These are phyloP conservation scores for Danio albolineatus DNA, from an alignment of 2,797 vertebrate genomes.

Conservation along the genomic window DNA sequence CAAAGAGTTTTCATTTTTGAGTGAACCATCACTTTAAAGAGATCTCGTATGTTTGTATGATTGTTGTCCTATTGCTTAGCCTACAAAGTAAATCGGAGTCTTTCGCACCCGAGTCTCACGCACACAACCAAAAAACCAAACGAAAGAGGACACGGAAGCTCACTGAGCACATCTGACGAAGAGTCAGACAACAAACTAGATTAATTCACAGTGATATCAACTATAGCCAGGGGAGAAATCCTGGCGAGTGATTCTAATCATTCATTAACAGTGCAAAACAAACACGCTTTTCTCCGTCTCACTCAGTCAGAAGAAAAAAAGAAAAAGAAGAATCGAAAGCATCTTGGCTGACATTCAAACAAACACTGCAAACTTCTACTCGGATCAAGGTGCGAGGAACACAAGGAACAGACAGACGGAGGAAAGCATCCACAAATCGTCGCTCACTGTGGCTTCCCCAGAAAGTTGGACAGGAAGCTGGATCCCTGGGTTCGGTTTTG, in stretches of 20 bases:
- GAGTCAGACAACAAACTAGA: slow-evolving; percentile 55
- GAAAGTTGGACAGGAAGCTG: slow-evolving; percentile 79
- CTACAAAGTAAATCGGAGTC: slow-evolving; percentile 69
- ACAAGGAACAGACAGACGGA: slow-evolving; percentile 26
- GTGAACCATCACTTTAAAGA: background rate
- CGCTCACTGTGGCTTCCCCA: slow-evolving; percentile 81
- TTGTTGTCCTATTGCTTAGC: slow-evolving; percentile 78
- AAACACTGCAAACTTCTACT: slow-evolving; percentile 44
- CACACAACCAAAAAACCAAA: slow-evolving; percentile 5
- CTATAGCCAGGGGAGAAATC: slow-evolving; percentile 68
- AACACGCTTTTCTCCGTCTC: slow-evolving; percentile 2
- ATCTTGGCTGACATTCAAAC: slow-evolving; percentile 34
- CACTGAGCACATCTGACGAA: slow-evolving; percentile 13
- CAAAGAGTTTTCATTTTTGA: no score
- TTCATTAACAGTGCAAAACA: slow-evolving; percentile 49
- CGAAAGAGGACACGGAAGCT: slow-evolving; percentile 52
- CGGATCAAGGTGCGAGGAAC: slow-evolving; percentile 19
- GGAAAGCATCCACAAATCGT: slow-evolving; percentile 7
- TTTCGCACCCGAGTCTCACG: slow-evolving; percentile 47
- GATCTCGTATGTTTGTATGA: slow-evolving; percentile 21
- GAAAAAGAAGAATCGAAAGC: slow-evolving; percentile 4
- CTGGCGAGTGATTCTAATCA: slow-evolving; percentile 67
- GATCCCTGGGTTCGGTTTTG: slow-evolving; percentile 76
- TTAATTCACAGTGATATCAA: slow-evolving; percentile 82
- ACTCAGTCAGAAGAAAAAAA: slow-evolving; percentile 28